Base-by-base conservation (phyloP, 1,140 invertebrate genomes). In the Solen grandis region DNA sequence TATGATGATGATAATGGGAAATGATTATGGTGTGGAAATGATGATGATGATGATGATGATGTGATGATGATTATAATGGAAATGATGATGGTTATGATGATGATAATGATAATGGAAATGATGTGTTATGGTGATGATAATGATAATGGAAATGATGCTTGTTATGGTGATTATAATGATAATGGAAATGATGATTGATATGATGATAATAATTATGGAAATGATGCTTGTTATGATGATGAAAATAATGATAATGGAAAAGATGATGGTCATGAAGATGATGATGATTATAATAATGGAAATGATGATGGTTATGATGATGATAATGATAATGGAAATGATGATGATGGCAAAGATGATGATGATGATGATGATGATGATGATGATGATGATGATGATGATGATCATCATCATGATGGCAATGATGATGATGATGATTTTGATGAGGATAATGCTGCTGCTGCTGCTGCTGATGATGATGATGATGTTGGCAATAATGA, bases 141-240 rank as follows among this genome's bases (percentile, higher is more conserved):
- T 69, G 76, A 82, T 69, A 65, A 81, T 82, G 76, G 81, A 81
- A 68, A 80, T 80, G 77, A 80, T 75, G 77, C 65, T 80, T 59
- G 66, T 74, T 38, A 80, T 63, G 77, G 75, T 63, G 77, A 80
- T 63, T 46, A 80, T 62, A 69, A 80, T 76, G 77, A 80, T 80
- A 55, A 80, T 80, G 69, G 75, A 75, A 52, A 76, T 76, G 77
- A 80, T 76, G 52, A 81, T 63, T 52, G 75, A 75, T 68, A 81
- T 81, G 54, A 75, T 75, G 78, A 75, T 25, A 38, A 60, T 41
- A 70, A 46, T 62, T 27, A 62, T 41, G 69, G 41, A 60, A 70
- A 76, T 33, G 74, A 72, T 69, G 74, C 4, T 72, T 35, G 50
- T 72, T 60, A 72, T 77, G 59, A 8, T 54, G 29, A 54, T 55